Conservation (phyloP, 2,113 vertebrate genomes). For the Loxodonta africana region DNA sequence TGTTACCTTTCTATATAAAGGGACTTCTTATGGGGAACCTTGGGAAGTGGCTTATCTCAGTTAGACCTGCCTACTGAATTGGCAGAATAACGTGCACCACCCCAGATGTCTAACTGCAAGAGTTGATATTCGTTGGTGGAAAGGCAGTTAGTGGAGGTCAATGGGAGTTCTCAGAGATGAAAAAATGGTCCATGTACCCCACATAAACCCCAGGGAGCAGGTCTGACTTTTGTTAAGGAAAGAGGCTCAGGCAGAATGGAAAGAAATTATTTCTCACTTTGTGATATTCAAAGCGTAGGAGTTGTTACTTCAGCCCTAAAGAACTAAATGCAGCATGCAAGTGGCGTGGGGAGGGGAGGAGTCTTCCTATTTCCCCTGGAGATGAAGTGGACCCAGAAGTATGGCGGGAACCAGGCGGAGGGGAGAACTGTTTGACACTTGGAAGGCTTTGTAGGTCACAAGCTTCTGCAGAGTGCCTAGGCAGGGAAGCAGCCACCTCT, state of each 20-base stretch:
- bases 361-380: not conserved
- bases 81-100: not conserved
- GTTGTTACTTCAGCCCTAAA: not conserved
- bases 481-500: not conserved
- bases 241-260: not conserved
- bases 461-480: not conserved
- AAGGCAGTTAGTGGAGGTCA: not conserved
- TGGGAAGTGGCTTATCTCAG: not conserved
- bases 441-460: not conserved
- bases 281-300: not conserved
- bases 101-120: not conserved
- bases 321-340: not conserved
- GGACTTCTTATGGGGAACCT: not conserved
- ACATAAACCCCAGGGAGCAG: not conserved
- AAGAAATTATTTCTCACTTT: not conserved
- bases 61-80: not conserved
- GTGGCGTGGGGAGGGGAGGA: not conserved
- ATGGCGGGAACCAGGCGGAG: not conserved
- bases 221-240: not conserved
- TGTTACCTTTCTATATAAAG: not conserved
- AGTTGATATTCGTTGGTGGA: not conserved
- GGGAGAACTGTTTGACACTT: not conserved
- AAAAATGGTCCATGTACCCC: not conserved
- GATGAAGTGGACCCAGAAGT: not conserved
- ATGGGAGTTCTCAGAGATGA: not conserved